Conservation (phyloP, 2,888 invertebrate genomes). For the Caenorhabditis sp. region DNA sequence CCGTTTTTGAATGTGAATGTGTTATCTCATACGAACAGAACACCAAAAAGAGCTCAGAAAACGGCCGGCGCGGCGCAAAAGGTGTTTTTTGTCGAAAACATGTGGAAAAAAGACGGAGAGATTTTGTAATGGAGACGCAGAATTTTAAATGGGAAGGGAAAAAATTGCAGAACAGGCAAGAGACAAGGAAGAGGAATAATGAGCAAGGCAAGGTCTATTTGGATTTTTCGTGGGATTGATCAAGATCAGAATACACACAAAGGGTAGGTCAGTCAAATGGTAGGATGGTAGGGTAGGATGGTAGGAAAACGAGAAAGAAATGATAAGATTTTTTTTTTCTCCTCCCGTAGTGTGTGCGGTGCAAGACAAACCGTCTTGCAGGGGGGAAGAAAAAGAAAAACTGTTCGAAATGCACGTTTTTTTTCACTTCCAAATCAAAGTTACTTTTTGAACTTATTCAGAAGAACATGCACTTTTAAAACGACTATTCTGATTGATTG, state of each 20-base stretch:
- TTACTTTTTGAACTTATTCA: too few relatives aligned
- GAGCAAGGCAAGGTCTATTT: too few relatives aligned
- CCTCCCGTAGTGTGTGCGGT: conserved; percentile 3
- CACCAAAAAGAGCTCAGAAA: not conserved
- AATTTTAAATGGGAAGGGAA: not conserved
- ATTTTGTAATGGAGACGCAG: not conserved
- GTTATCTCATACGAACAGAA: conserved; percentile 18
- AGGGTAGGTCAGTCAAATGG: not conserved
- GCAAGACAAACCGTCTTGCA: not conserved
- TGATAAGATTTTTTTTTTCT: not conserved
- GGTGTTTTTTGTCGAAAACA: not conserved
- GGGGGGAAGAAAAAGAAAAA: not conserved
- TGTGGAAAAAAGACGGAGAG: not conserved
- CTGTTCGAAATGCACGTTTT: not conserved
- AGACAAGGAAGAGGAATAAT: too few relatives aligned
- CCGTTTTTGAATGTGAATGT: conserved; percentile 5
- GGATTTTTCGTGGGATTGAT: too few relatives aligned
- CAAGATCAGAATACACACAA: conserved; percentile 7
- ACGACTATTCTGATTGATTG: conserved; percentile 1
- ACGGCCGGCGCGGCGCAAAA: not conserved
- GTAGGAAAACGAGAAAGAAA: not conserved
- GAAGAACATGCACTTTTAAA: not conserved
- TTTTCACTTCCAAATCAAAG: not conserved
- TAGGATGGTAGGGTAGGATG: not conserved
- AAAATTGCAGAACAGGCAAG: too few relatives aligned